Evolutionary conservation across 2,888 invertebrate genomes (phyloP), one percentile per base, ranked within the genome.

Genomic region (Rhamnusium bicolor): DNA sequence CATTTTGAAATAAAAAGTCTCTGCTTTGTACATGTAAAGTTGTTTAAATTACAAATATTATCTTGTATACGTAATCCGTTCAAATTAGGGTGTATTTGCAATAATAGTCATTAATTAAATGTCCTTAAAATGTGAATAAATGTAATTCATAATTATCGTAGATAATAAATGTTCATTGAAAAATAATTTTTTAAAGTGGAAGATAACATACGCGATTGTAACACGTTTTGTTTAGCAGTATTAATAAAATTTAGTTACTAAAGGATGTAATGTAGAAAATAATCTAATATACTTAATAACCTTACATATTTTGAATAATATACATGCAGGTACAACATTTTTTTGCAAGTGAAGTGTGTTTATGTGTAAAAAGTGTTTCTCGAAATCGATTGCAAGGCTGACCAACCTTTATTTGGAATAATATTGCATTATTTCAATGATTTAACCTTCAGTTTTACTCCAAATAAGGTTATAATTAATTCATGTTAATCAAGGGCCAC

Each of bases 391-490:
- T 14, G 29, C 65, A 58, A 72, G 68, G 68, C 63, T 49, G 8
- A 19, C 27, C 10, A 18, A 27, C 12, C 72, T 72, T 49, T 56
- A 56, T 65, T 68, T 63, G 69, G 53, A 53, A n/a, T 32, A 18
- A 21, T 32, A 40, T 60, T 32, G 32, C 32, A 32, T n/a, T n/a
- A 12, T 14, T 32, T 18, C 32, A 32, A 2, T 16, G 61, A 3
- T 63, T 29, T 18, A 47, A 47, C 69, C 68, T 72, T 69, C 60
- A 27, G 32, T 71, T 60, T 40, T 16, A 27, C 19, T 14, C 72
- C 72, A 29, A 72, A 72, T 72, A 68, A 16, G 62, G 72, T 8
- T 27, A 40, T 19, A 68, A 63, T 63, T 40, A 62, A 62, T 61
- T 60, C 51, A 49, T 72, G 27, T 68, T 27, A 60, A 72, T 68